Evolutionary conservation across 2,113 vertebrate species (phyloP).

Genomic region (Cynoglossus semilaevis): DNA sequence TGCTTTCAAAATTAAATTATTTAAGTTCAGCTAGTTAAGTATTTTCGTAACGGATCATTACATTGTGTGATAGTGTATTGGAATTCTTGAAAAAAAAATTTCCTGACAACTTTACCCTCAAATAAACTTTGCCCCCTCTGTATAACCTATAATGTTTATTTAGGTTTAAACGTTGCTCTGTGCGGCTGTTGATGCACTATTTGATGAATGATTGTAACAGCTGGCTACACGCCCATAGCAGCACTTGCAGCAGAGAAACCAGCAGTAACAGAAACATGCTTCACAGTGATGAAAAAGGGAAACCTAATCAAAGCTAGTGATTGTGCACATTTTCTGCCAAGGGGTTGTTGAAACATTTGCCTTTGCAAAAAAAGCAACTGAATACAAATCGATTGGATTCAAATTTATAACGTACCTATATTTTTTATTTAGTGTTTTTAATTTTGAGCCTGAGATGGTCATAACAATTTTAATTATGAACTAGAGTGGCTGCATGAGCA

Average conservation of each 20-base stretch:
- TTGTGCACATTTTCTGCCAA: conserved; percentile 65
- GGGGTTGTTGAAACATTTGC: conserved; percentile 26
- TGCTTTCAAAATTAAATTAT: too few species aligned
- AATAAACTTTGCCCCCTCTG: too few species aligned
- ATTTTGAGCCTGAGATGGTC: rapidly evolving
- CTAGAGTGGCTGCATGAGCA: not conserved
- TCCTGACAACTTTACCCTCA: too few species aligned
- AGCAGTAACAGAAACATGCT: conserved; percentile 15
- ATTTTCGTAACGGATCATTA: too few species aligned
- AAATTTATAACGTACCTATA: rapidly evolving
- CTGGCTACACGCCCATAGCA: conserved; percentile 2
- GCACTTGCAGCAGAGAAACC: not conserved
- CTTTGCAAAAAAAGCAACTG: conserved; percentile 34
- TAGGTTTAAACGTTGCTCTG: not conserved
- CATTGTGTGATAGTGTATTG: too few species aligned
- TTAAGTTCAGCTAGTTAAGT: too few species aligned
- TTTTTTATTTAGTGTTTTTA: rapidly evolving
- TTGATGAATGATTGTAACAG: conserved; percentile 7
- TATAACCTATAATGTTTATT: too few species aligned
- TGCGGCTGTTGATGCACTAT: not conserved
- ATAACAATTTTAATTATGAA: rapidly evolving
- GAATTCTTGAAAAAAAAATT: too few species aligned
- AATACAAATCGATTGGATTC: rapidly evolving
- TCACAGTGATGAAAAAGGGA: not conserved
- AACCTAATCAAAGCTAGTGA: conserved; percentile 67